Conservation (phyloP, 92 coral and sea anemone genomes). For the Epizoanthus illoricatus region DNA sequence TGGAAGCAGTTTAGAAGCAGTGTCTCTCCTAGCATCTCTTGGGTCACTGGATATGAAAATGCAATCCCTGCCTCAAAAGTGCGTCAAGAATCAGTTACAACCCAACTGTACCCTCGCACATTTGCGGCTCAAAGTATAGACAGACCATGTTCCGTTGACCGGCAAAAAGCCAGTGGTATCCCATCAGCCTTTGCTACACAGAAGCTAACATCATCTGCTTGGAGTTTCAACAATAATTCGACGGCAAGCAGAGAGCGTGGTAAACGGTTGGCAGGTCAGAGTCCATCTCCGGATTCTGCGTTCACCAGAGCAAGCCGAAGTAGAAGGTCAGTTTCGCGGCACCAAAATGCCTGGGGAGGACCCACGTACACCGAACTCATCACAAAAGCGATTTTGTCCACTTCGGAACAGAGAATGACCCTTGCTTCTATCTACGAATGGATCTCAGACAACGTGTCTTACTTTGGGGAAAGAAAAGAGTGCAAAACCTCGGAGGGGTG, state of each 20-base stretch:
- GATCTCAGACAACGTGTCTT: slow-evolving; percentile 34
- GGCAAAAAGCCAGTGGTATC: neutral
- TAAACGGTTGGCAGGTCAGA: neutral
- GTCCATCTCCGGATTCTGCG: slow-evolving; percentile 9
- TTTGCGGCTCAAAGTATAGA: slow-evolving; percentile 26
- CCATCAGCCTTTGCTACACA: slow-evolving; percentile 23
- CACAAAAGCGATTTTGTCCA: slow-evolving; percentile 36
- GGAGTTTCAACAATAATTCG: slow-evolving; percentile 14
- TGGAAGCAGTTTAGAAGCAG: slow-evolving; percentile 7
- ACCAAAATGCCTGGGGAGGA: slow-evolving; percentile 40
- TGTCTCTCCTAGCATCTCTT: slow-evolving; percentile 1
- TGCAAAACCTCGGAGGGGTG: slow-evolving; percentile 35
- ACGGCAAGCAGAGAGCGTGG: slow-evolving; percentile 1
- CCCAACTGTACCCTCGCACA: slow-evolving; percentile 12
- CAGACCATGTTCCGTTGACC: neutral
- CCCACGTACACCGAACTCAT: slow-evolving; percentile 39
- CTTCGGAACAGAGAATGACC: slow-evolving; percentile 29
- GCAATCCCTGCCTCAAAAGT: slow-evolving; percentile 2
- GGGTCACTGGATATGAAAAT: neutral
- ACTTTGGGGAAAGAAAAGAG: slow-evolving; percentile 32
- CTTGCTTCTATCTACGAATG: slow-evolving; percentile 36
- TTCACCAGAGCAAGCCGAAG: slow-evolving; percentile 7
- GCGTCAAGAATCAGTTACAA: slow-evolving; percentile 1
- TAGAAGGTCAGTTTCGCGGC: slow-evolving; percentile 13
- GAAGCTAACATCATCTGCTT: neutral